Evolutionary conservation across 2,113 vertebrate species (phyloP), one percentile per base, ranked within the genome.

Genomic region (Pseudonaja textilis): DNA sequence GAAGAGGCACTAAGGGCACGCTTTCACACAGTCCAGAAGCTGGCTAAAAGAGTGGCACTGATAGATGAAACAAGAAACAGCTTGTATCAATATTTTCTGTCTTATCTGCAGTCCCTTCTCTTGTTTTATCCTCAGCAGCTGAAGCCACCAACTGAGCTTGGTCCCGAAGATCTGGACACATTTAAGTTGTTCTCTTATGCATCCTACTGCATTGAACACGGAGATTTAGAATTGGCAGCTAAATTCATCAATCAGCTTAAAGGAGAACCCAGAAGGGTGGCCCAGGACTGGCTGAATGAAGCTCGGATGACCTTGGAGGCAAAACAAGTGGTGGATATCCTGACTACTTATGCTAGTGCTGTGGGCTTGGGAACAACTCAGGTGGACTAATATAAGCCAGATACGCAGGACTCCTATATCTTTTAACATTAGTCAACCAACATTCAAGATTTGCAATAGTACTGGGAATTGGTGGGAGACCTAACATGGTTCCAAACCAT

Each of bases 1-100:
- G 98, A 99, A 95, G 99, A 99, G 85, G 98, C 99, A 0, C 98
- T 99, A 14, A 95, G 99, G 1, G 98, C 98, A 0, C 98, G 98
- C 0, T 99, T 99, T 97, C 93, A 98, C 94, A 93, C 95, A 0
- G 97, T 99, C 57, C 98, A 99, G 16, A 98, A 97, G 39, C 96
- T 99, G 95, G 98, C 97, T 0, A 98, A 98, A 4, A 97, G 98
- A 2, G 99, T 99, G 4, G 99, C 99, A 0, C 98, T 99, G 94
- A 98, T 99, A 0, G 99, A 99, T 0, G 99, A 99, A 94, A 98
- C 99, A 0, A 98, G 98, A 90, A 99, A 99, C 98, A 99, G 99
- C 96, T 94, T 99, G 47, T 99, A 99, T 94, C 99, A 99, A 3
- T 99, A 99, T 95, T 99, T 99, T 96, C 97, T 99, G 56, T 99